A percentile compares a stretch with the other conserved stretches of the same genome.
phyloP scores from a whole-genome alignment of 2,797 vertebrate species.

The Galaxias olidus region DNA sequence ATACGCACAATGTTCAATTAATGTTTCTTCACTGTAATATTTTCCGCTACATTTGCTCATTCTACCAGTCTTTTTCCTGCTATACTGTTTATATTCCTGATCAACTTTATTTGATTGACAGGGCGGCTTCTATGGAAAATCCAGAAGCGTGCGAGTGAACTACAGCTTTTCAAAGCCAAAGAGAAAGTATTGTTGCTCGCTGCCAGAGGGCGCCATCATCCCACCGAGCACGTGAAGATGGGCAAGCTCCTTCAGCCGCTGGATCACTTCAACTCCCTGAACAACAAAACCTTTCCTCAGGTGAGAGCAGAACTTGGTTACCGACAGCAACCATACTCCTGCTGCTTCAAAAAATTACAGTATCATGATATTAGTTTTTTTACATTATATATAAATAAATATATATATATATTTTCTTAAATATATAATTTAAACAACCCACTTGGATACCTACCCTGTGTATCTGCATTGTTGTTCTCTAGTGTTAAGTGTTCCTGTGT shows the following conservation, averaged over 20 bases:
- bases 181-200: slow-evolving; percentile 29
- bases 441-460: too few relatives aligned
- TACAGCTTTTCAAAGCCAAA: slow-evolving; percentile 53
- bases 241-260: slow-evolving; percentile 71
- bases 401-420: too few relatives aligned
- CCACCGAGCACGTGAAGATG: slow-evolving; percentile 40
- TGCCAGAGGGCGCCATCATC: not conserved
- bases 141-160: slow-evolving; percentile 51
- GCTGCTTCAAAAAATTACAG: too few relatives aligned
- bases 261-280: slow-evolving; percentile 77
- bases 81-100: not conserved
- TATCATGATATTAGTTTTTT: too few relatives aligned
- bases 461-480: too few relatives aligned
- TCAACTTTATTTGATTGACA: slow-evolving; percentile 25
- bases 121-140: slow-evolving; percentile 61
- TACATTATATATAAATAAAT: too few relatives aligned
- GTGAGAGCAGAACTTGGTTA: slow-evolving; percentile 47
- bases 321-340: too few relatives aligned
- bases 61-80: not conserved
- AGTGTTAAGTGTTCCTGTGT: too few relatives aligned
- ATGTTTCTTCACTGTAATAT: too few relatives aligned
- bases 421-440: too few relatives aligned
- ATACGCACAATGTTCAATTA: too few relatives aligned
- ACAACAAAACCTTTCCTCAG: slow-evolving; percentile 72
- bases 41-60: not conserved